Evolutionary conservation across 2,888 invertebrate species (phyloP).

Genomic region (Portevinia maculata): DNA sequence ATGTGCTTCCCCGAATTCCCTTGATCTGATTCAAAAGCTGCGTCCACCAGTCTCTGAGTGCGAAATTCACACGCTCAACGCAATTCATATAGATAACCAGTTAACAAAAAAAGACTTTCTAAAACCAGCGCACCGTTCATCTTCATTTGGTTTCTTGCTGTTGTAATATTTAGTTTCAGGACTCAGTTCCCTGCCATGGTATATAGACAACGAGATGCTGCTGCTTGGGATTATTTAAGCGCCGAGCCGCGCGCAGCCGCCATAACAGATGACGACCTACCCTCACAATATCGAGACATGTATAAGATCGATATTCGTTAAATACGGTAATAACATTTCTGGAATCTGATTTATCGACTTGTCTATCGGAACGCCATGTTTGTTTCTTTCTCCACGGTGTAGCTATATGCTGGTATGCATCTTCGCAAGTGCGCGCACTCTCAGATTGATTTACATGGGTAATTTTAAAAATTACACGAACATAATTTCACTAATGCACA

Average conservation of each 20-base stretch:
- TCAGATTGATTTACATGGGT: slow-evolving; percentile 67
- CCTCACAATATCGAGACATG: slow-evolving; percentile 44
- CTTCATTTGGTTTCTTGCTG: slow-evolving; percentile 55
- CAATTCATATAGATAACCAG: slow-evolving; percentile 42
- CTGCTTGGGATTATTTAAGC: slow-evolving; percentile 59
- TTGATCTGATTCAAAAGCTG: slow-evolving; percentile 26
- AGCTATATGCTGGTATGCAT: slow-evolving; percentile 10
- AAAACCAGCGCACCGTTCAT: slow-evolving; percentile 64
- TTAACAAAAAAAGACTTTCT: slow-evolving; percentile 62
- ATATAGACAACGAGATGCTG: slow-evolving; percentile 21
- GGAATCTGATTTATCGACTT: slow-evolving; percentile 63
- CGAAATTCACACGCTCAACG: slow-evolving; percentile 68
- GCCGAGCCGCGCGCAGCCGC: slow-evolving; percentile 37
- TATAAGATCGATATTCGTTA: slow-evolving; percentile 70
- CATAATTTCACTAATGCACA: slow-evolving; percentile 54
- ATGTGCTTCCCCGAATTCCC: background rate
- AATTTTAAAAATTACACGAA: slow-evolving; percentile 70
- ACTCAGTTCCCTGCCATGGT: slow-evolving; percentile 27
- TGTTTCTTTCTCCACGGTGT: slow-evolving; percentile 44
- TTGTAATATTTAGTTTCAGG: slow-evolving; percentile 40
- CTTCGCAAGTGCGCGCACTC: slow-evolving; percentile 38
- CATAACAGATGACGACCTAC: slow-evolving; percentile 39
- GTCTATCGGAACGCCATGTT: slow-evolving; percentile 49
- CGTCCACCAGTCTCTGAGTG: slow-evolving; percentile 43
- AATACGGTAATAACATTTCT: slow-evolving; percentile 71